A percentile compares a stretch with the other conserved stretches of the same genome.
These are phyloP conservation scores for Echiichthys vipera DNA, from an alignment of 2,797 vertebrate genomes.

Conservation along the genomic window DNA sequence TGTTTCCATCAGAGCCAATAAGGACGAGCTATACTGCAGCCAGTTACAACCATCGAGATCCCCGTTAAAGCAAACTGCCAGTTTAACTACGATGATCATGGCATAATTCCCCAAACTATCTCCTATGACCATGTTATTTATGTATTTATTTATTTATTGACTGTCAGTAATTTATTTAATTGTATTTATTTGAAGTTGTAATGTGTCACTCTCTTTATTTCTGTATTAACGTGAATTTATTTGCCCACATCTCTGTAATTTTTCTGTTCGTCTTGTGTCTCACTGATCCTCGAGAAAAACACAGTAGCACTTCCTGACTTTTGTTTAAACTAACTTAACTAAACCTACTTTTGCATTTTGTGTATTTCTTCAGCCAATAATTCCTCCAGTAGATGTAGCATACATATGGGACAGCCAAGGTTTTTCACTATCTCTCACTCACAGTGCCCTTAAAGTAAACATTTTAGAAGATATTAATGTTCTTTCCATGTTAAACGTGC, in stretches of 20 bases:
- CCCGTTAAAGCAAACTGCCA: slow-evolving; percentile 56
- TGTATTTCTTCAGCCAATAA: slow-evolving; percentile 50
- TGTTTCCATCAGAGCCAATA: slow-evolving; percentile 64
- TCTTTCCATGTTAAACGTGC: slow-evolving; percentile 40
- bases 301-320: slow-evolving; percentile 78
- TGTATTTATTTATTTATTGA: slow-evolving; percentile 92
- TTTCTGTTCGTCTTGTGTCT: slow-evolving; percentile 62
- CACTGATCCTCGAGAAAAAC: slow-evolving; percentile 60
- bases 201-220: slow-evolving; percentile 74
- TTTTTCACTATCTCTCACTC: slow-evolving; percentile 41
- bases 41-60: slow-evolving; percentile 56
- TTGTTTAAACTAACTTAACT: slow-evolving; percentile 60
- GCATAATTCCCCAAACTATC: slow-evolving; percentile 52
- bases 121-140: slow-evolving; percentile 83
- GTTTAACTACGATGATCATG: slow-evolving; percentile 55
- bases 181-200: slow-evolving; percentile 87
- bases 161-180: slow-evolving; percentile 88
- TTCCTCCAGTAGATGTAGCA: slow-evolving; percentile 84
- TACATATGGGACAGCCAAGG: slow-evolving; percentile 45
- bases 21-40: slow-evolving; percentile 66
- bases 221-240: slow-evolving; percentile 77
- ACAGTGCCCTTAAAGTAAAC: slow-evolving; percentile 55
- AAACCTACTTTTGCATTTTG: slow-evolving; percentile 52
- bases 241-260: slow-evolving; percentile 62
- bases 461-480: slow-evolving; percentile 42